Base-by-base conservation (phyloP, 2,888 invertebrate species). In the Athetis lepigone region DNA sequence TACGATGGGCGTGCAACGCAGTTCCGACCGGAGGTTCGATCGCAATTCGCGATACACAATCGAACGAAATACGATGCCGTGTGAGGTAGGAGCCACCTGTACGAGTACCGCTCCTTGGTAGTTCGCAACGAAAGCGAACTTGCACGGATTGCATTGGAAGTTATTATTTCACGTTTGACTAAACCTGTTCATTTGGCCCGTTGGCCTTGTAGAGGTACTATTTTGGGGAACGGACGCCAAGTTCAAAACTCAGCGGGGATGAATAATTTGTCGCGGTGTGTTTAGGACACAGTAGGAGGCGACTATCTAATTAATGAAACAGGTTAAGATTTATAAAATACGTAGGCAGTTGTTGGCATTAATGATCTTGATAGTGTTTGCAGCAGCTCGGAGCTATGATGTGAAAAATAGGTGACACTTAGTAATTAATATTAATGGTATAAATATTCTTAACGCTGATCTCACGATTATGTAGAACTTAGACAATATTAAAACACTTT, bases 21-120 rank as follows among this genome's bases (percentile, higher is more conserved):
- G 93, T 94, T 95, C 94, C 94, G 94, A 93, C 94, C 95, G 95
- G 95, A 95, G 88, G 85, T 89, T 88, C 88, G 87, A 91, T 91
- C 89, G 84, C 71, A 79, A 80, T 79, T 75, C 71, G 76, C 76
- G 71, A 75, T 70, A 80, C 78, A 92, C 90, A 93, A 92, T 90
- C 83, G 83, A 78, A 72, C 72, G 92, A 86, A 92, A 93, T 83
- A 79, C 74, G 89, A 94, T 88, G 85, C 86, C 86, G 83, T 86
- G 86, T 77, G 86, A 89, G 82, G 83, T 77, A 74, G 74, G 80
- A 83, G 75, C 88, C 94, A 94, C 94, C 94, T 94, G 94, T 73
- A 61, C 55, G 62, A 56, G 68, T 46, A n/a, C n/a, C n/a, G 57
- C 50, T 71, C 60, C 71, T 70, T 63, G 67, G 54, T 66, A 71